These are phyloP conservation scores for Protonibea diacanthus DNA, from an alignment of 2,797 vertebrate species.

Conservation along the genomic window DNA sequence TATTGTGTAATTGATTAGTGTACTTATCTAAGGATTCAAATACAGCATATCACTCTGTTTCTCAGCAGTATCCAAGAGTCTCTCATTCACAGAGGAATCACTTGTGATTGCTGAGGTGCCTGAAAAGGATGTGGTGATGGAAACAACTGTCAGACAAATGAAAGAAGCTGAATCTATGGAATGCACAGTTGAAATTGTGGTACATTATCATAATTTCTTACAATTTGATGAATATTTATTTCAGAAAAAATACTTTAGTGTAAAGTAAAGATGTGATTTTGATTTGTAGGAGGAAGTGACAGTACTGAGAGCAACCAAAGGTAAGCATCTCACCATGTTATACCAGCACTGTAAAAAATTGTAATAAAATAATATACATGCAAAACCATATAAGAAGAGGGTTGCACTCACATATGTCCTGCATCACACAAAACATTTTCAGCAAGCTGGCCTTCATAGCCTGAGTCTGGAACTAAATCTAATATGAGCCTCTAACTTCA, in stretches of 20 bases:
- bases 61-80: constrained; percentile 56
- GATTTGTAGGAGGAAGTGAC: constrained; percentile 70
- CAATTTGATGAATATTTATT: neutral
- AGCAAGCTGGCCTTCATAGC: no score
- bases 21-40: neutral
- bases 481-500: no score
- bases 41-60: constrained; percentile 2
- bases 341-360: neutral
- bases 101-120: constrained; percentile 36
- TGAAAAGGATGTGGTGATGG: constrained; percentile 59
- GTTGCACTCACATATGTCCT: no score
- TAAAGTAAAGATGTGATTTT: constrained; percentile 7
- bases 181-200: constrained; percentile 60
- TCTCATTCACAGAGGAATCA: constrained; percentile 55
- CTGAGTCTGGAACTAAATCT: no score
- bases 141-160: constrained; percentile 40
- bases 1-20: no score
- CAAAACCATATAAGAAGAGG: no score
- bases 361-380: neutral
- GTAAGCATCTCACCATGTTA: constrained; percentile 42
- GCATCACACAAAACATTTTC: no score
- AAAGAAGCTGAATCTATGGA: constrained; percentile 62
- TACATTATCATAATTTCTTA: constrained; percentile 20
- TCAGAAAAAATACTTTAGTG: neutral
- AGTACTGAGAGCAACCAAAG: constrained; percentile 40